Percentiles rank a stretch among this genome's conserved stretches.
phyloP scores from a whole-genome alignment of 2,888 invertebrate genomes.

The Drosophila limbata region DNA sequence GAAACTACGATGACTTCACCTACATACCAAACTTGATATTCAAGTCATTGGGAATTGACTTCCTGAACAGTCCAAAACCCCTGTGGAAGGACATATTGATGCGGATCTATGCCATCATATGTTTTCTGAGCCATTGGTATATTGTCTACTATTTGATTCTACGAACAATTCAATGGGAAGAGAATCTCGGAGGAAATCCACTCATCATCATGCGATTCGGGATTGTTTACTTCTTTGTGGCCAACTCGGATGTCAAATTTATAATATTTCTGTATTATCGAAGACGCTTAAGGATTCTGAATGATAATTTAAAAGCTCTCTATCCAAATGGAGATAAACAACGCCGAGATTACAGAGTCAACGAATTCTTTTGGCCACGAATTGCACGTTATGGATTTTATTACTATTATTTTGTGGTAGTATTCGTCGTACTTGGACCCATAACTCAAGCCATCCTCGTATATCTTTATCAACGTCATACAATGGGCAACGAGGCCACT shows the following conservation, averaged over 20 bases:
- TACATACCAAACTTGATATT: slow-evolving; percentile 46
- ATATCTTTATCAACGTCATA: slow-evolving; percentile 29
- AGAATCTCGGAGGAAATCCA: slow-evolving; percentile 34
- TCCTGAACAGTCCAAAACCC: slow-evolving; percentile 38
- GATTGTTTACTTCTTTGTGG: slow-evolving; percentile 39
- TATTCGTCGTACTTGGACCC: slow-evolving; percentile 22
- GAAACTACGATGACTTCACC: slow-evolving; percentile 51
- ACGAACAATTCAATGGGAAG: slow-evolving; percentile 39
- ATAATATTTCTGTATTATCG: slow-evolving; percentile 36
- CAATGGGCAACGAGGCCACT: background rate
- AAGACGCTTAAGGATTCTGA: slow-evolving; percentile 13
- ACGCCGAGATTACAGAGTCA: slow-evolving; percentile 29
- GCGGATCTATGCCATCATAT: slow-evolving; percentile 22
- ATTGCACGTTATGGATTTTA: slow-evolving; percentile 26
- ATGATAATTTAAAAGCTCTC: slow-evolving; percentile 21
- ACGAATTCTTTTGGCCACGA: slow-evolving; percentile 44
- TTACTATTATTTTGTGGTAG: slow-evolving; percentile 33
- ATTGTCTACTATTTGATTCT: slow-evolving; percentile 29
- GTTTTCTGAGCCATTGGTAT: slow-evolving; percentile 23
- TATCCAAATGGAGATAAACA: slow-evolving; percentile 26
- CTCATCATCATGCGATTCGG: slow-evolving; percentile 42
- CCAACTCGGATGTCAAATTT: slow-evolving; percentile 45
- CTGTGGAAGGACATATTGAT: slow-evolving; percentile 33
- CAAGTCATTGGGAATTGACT: slow-evolving; percentile 49
- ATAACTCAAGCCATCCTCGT: slow-evolving; percentile 15